phyloP scores from a whole-genome alignment of 2,888 invertebrate genomes.

The Oscheius sp. region DNA sequence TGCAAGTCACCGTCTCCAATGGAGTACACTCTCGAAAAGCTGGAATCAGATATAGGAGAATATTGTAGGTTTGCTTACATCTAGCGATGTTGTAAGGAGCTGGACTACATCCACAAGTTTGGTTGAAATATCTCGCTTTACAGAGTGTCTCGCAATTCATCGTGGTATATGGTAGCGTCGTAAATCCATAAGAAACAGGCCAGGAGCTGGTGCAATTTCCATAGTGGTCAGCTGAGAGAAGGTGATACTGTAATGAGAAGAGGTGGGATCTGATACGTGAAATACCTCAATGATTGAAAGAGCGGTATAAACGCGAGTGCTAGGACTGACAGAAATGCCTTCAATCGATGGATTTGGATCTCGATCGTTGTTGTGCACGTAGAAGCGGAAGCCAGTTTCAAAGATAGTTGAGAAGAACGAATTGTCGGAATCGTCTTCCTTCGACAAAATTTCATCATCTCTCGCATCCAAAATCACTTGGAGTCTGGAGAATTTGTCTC shows the following conservation, averaged over 20 bases:
- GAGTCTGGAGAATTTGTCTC: conserved; percentile 18
- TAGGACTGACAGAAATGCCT: conserved; percentile 66
- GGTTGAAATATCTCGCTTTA: conserved; percentile 46
- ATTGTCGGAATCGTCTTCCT: conserved; percentile 32
- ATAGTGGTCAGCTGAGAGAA: conserved; percentile 46
- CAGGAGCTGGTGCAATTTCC: conserved; percentile 56
- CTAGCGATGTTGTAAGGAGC: conserved; percentile 49
- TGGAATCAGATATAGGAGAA: conserved; percentile 29
- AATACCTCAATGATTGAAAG: conserved; percentile 37
- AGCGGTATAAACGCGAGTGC: conserved; percentile 48
- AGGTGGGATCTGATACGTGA: too few relatives aligned
- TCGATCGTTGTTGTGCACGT: conserved; percentile 55
- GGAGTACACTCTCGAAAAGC: conserved; percentile 49
- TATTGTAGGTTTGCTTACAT: conserved; percentile 3
- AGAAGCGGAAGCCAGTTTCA: conserved; percentile 66
- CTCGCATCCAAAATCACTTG: conserved; percentile 63
- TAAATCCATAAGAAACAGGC: conserved; percentile 41
- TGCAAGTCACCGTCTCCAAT: conserved; percentile 46
- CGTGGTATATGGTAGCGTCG: conserved; percentile 41
- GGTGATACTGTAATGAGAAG: conserved; percentile 56
- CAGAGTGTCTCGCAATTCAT: conserved; percentile 52
- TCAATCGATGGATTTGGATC: conserved; percentile 59
- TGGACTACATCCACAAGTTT: conserved; percentile 54
- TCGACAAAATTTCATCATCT: conserved; percentile 57
- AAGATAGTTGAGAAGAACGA: conserved; percentile 56